Conservation (phyloP, 2,797 vertebrate species). For the Tarsius wallacei region DNA sequence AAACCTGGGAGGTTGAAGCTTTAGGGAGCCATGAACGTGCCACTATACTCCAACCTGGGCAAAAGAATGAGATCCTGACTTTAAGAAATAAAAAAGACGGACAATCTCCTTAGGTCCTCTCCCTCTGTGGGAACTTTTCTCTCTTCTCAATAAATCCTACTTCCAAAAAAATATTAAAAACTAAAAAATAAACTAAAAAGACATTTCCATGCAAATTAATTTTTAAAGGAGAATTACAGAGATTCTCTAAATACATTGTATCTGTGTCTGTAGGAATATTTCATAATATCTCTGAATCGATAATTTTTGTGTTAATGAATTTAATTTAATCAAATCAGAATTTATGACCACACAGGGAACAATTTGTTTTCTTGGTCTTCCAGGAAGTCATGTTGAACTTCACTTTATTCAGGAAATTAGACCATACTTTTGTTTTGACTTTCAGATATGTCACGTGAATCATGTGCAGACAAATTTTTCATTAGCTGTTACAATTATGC, state of each 20-base stretch:
- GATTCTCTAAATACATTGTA: not conserved
- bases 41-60: too few species aligned
- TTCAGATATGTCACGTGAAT: conserved; percentile 14
- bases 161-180: too few species aligned
- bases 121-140: too few species aligned
- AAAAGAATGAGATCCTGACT: too few species aligned
- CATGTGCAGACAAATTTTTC: not conserved
- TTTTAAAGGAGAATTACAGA: not conserved
- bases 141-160: too few species aligned
- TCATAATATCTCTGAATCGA: conserved; percentile 22
- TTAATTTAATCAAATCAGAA: not conserved
- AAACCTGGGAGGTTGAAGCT: too few species aligned
- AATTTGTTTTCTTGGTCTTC: not conserved
- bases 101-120: too few species aligned
- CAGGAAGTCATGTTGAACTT: not conserved
- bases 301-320: not conserved
- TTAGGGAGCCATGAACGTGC: too few species aligned
- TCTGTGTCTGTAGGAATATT: not conserved
- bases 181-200: not conserved
- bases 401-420: not conserved
- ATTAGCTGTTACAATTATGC: conserved; percentile 8
- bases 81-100: too few species aligned
- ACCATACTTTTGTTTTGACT: conserved; percentile 38
- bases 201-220: not conserved
- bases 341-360: not conserved